Conservation (phyloP, 2,888 invertebrate species). For the Acanthosepion lycidas region DNA sequence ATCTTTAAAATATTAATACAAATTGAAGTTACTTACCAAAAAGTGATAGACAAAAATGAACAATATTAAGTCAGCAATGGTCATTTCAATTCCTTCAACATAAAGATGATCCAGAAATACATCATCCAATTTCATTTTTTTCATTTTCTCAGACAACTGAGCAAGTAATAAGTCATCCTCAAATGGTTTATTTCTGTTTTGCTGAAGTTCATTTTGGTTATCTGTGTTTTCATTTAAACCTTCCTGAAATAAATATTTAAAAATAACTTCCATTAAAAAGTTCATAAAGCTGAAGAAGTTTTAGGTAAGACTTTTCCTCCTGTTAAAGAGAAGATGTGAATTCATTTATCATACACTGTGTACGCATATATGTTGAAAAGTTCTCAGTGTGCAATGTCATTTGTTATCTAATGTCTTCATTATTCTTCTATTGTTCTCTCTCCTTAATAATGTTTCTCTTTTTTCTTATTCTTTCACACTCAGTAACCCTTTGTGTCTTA, state of each 20-base stretch:
- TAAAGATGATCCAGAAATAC: slow-evolving; percentile 79
- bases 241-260: background rate
- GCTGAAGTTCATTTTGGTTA: background rate
- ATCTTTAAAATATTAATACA: background rate
- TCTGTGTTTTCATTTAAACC: background rate
- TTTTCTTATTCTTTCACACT: no score
- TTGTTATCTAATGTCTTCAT: no score
- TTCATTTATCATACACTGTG: no score
- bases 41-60: slow-evolving; percentile 79
- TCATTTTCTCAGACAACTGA: slow-evolving; percentile 3
- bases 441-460: no score
- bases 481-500: no score
- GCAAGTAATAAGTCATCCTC: background rate
- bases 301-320: no score
- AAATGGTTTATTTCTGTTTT: background rate
- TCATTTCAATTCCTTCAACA: slow-evolving; percentile 88
- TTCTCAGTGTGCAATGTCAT: no score
- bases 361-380: no score
- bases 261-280: background rate
- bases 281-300: no score
- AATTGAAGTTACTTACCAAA: slow-evolving; percentile 63
- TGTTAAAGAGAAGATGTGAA: no score
- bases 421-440: no score
- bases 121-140: slow-evolving; percentile 57
- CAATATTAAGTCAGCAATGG: slow-evolving; percentile 88